Conservation (phyloP, 2,797 vertebrate genomes). For the Anabas testudineus region DNA sequence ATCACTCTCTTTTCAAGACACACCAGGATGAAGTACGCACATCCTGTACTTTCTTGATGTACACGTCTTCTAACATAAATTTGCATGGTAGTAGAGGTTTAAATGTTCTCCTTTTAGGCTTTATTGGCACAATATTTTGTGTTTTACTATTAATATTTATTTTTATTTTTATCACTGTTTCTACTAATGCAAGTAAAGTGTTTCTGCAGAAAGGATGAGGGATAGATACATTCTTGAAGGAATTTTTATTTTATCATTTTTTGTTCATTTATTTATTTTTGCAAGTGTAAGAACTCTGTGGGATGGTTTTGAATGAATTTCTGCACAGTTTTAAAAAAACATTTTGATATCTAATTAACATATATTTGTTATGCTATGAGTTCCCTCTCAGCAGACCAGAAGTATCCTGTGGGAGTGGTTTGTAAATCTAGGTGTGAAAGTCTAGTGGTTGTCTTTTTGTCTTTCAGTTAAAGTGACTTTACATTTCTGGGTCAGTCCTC, state of each 20-base stretch:
- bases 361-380: background rate
- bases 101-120: background rate
- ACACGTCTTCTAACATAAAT: background rate
- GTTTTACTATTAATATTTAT: no score
- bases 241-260: no score
- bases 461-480: background rate
- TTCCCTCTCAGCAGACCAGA: background rate
- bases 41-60: slow-evolving; percentile 56
- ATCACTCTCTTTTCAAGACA: slow-evolving; percentile 56
- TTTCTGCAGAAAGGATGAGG: background rate
- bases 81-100: background rate
- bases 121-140: background rate
- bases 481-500: background rate
- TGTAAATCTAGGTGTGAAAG: slow-evolving; percentile 2
- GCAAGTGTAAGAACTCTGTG: no score
- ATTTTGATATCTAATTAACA: no score
- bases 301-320: no score
- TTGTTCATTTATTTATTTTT: no score
- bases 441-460: background rate
- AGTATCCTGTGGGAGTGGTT: slow-evolving; percentile 16
- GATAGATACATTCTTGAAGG: background rate
- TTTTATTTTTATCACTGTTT: no score
- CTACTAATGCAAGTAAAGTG: background rate
- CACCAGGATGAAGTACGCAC: slow-evolving; percentile 38
- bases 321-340: no score